Percentiles rank a stretch among this genome's conserved stretches.
These are phyloP conservation scores for Sinodicranocentrus sp. DNA, from an alignment of 2,888 invertebrate genomes.

Conservation along the genomic window DNA sequence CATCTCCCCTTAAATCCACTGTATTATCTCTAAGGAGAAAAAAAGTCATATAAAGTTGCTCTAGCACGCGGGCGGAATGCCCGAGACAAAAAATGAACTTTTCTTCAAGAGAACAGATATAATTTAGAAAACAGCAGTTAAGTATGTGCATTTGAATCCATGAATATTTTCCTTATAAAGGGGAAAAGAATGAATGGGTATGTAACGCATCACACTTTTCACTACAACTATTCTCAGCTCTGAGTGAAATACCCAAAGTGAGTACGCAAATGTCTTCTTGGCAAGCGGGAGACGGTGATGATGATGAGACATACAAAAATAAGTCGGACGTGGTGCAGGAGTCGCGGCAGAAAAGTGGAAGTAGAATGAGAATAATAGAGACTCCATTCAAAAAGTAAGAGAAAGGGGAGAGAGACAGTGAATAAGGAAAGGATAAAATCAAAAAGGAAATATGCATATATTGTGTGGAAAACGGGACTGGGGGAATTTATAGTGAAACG, in stretches of 20 bases:
- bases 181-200: background rate
- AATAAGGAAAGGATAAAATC: constrained; percentile 29
- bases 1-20: too few relatives aligned
- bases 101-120: background rate
- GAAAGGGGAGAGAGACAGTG: constrained; percentile 9
- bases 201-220: background rate
- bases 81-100: constrained; percentile 11
- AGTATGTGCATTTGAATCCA: background rate
- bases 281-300: constrained; percentile 30
- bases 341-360: background rate
- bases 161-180: background rate
- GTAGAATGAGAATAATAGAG: constrained; percentile 33
- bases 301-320: constrained; percentile 36
- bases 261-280: background rate
- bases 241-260: background rate
- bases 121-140: background rate
- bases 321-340: constrained; percentile 24
- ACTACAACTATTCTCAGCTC: background rate
- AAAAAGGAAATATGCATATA: constrained; percentile 63
- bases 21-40: too few relatives aligned
- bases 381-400: constrained; percentile 11
- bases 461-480: constrained; percentile 34
- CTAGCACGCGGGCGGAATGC: too few relatives aligned
- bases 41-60: too few relatives aligned
- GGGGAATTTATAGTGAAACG: constrained; percentile 66